Evolutionary conservation across 2,113 vertebrate species (phyloP).

Genomic region (Daboia siamensis): DNA sequence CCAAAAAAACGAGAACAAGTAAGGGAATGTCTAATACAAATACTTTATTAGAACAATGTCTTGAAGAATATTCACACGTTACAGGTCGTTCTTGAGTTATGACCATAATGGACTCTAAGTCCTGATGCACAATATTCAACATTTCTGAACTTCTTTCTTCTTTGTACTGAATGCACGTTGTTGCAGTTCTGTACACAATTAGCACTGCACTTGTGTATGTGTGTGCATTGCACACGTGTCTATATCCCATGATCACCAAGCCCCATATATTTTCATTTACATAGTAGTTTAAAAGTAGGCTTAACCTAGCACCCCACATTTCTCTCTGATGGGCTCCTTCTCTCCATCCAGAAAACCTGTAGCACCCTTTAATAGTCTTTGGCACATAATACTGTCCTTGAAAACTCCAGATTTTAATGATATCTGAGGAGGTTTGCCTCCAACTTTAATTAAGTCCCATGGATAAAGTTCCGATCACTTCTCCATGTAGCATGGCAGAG

Average conservation of each 20-base stretch:
- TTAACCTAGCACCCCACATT: neutral
- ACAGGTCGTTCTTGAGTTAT: neutral
- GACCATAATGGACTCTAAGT: neutral
- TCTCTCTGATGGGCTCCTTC: neutral
- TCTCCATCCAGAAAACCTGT: neutral
- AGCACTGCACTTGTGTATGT: no score
- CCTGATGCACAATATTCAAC: neutral
- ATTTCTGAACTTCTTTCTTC: neutral
- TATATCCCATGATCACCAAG: neutral
- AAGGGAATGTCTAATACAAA: neutral
- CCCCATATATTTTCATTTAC: neutral
- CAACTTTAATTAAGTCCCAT: neutral
- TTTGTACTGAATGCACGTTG: neutral
- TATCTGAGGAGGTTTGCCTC: neutral
- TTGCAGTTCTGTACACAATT: neutral
- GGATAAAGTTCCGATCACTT: neutral
- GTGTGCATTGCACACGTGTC: neutral
- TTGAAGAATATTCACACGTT: neutral
- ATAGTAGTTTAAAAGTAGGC: neutral
- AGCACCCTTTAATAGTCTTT: constrained; percentile 31
- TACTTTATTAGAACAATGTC: neutral
- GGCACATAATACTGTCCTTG: neutral
- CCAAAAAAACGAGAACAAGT: neutral
- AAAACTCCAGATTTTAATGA: constrained; percentile 3
- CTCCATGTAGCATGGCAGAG: neutral